Conservation (phyloP, 64 coral and sea anemone genomes). For the Actinia tenebrosa region DNA sequence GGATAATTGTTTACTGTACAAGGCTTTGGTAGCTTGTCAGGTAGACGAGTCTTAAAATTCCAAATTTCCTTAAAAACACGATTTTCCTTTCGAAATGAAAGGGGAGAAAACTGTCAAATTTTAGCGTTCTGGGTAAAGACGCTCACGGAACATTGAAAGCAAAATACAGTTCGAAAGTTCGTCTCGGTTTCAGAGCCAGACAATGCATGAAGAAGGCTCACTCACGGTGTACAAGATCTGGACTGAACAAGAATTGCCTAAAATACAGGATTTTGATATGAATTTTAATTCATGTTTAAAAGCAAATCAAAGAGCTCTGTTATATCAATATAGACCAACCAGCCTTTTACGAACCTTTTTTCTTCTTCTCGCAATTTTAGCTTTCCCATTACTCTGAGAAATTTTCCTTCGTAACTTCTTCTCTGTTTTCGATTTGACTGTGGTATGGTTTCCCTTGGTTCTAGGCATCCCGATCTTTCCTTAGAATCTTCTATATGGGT, state of each 20-base stretch:
- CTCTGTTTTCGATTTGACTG: background rate
- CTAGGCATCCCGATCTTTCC: constrained; percentile 6
- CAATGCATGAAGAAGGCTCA: background rate
- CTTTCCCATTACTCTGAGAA: constrained; percentile 4
- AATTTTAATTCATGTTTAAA: background rate
- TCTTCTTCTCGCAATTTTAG: background rate
- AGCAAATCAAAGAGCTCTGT: background rate
- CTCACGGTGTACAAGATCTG: background rate
- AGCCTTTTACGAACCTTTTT: constrained; percentile 7
- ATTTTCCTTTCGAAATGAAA: background rate
- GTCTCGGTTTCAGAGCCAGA: background rate
- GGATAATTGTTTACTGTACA: background rate
- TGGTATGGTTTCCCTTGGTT: constrained; percentile 4
- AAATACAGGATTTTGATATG: background rate
- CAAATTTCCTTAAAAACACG: background rate
- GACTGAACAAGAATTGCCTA: background rate
- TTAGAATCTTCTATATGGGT: background rate
- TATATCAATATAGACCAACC: background rate
- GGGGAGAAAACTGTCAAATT: background rate
- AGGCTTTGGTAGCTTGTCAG: background rate
- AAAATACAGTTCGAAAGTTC: background rate
- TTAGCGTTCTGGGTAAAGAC: background rate
- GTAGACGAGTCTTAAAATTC: background rate
- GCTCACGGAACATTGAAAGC: background rate
- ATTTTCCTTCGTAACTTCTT: constrained; percentile 12